Evolutionary conservation across 2,113 vertebrate species (phyloP).

Genomic region (Coptodon bakossiorum): DNA sequence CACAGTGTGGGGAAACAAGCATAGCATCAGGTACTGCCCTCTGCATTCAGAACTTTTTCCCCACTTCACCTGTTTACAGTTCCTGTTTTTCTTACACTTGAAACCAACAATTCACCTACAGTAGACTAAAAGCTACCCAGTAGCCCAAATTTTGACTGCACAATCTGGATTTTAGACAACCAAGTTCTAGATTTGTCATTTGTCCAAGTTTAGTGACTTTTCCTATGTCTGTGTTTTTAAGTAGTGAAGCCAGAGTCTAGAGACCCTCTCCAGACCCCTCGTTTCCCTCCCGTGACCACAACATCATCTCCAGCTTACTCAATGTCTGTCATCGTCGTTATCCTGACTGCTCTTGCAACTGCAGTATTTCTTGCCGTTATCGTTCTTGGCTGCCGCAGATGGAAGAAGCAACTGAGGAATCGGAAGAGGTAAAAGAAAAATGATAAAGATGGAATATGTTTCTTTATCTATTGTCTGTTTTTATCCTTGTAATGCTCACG

Average conservation of each 20-base stretch:
- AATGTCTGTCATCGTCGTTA: constrained; percentile 87
- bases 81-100: neutral
- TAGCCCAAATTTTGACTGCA: neutral
- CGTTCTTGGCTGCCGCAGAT: constrained; percentile 77
- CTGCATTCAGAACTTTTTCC: neutral
- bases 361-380: constrained; percentile 70
- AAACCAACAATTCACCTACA: neutral
- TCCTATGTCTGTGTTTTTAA: constrained; percentile 31
- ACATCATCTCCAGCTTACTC: constrained; percentile 80
- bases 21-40: constrained; percentile 15
- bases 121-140: neutral
- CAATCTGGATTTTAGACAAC: neutral
- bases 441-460: neutral
- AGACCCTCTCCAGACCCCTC: constrained; percentile 64
- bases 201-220: neutral
- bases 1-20: constrained; percentile 69
- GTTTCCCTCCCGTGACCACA: constrained; percentile 49
- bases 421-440: constrained; percentile 77
- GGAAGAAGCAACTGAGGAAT: constrained; percentile 81
- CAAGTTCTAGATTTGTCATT: neutral
- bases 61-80: neutral
- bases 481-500: neutral
- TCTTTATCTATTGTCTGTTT: neutral
- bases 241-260: constrained; percentile 61
- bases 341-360: constrained; percentile 79